Conservation (phyloP, 2,797 vertebrate genomes). For the Crenichthys baileyi region DNA sequence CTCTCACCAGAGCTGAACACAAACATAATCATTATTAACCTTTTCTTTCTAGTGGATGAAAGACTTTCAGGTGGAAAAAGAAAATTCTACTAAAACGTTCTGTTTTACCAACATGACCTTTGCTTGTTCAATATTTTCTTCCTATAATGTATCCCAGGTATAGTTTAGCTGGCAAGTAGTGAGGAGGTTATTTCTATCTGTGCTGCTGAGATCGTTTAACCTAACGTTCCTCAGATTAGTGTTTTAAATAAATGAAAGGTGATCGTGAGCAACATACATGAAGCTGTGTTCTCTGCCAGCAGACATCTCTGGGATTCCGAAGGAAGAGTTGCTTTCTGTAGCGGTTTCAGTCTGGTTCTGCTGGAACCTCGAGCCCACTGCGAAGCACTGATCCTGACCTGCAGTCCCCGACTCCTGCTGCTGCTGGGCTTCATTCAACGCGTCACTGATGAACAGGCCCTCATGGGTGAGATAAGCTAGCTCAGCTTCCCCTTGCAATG, state of each 20-base stretch:
- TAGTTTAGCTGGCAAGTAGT: background rate
- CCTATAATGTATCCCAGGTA: no score
- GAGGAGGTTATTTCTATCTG: background rate
- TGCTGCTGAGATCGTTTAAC: background rate
- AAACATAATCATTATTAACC: background rate
- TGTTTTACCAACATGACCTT: no score
- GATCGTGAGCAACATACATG: constrained; percentile 77
- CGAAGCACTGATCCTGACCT: constrained; percentile 55
- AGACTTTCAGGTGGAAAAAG: no score
- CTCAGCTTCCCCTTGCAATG: constrained; percentile 83
- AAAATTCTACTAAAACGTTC: no score
- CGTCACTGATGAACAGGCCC: constrained; percentile 96
- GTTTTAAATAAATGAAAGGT: background rate
- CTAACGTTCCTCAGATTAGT: no score
- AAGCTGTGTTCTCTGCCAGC: constrained; percentile 87
- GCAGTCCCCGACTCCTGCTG: constrained; percentile 33
- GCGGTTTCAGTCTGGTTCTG: constrained; percentile 74
- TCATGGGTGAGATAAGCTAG: constrained; percentile 96
- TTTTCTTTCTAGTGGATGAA: background rate
- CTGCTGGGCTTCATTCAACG: constrained; percentile 83
- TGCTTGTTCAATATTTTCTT: no score
- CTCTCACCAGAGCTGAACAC: constrained; percentile 85
- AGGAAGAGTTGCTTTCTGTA: constrained; percentile 81
- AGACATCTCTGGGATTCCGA: constrained; percentile 84
- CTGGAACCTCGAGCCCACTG: constrained; percentile 16